These are phyloP conservation scores for Elanoides forficatus DNA, from an alignment of 2,113 vertebrate species.

Conservation along the genomic window DNA sequence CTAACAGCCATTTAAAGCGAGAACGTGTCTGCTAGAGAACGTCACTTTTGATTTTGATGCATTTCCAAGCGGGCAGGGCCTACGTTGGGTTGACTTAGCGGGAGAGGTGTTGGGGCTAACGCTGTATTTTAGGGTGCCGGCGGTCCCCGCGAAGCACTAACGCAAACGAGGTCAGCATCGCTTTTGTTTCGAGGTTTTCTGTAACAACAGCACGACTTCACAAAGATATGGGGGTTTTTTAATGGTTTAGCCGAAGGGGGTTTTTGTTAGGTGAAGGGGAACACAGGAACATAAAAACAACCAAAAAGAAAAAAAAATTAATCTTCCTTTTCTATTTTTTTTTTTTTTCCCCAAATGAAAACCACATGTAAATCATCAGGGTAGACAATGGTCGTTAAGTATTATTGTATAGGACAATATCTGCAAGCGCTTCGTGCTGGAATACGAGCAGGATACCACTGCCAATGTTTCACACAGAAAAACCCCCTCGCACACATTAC, in stretches of 20 bases:
- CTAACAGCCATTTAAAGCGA: conserved; percentile 60
- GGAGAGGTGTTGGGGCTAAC: conserved; percentile 19
- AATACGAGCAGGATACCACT: conserved; percentile 36
- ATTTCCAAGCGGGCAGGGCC: neutral
- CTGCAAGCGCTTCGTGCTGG: neutral
- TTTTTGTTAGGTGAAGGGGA: conserved; percentile 46
- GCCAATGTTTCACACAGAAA: conserved; percentile 45
- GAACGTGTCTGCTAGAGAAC: conserved; percentile 43
- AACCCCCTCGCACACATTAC: neutral
- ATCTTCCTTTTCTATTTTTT: neutral
- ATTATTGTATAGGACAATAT: conserved; percentile 43
- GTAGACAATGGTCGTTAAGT: conserved; percentile 15
- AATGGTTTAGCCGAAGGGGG: neutral
- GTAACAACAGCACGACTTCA: conserved; percentile 31
- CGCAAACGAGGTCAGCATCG: conserved; percentile 26
- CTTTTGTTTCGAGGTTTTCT: conserved; percentile 26
- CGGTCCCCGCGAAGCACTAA: neutral
- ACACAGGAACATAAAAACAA: neutral
- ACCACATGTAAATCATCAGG: conserved; percentile 39
- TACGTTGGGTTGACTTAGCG: conserved; percentile 21
- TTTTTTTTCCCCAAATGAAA: neutral
- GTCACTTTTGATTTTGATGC: conserved; percentile 38
- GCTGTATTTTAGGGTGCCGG: conserved; percentile 3
- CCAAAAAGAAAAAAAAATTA: neutral
- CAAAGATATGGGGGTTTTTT: neutral